Conservation (phyloP, 1,140 invertebrate genomes). For the Asbolus verrucosus region DNA sequence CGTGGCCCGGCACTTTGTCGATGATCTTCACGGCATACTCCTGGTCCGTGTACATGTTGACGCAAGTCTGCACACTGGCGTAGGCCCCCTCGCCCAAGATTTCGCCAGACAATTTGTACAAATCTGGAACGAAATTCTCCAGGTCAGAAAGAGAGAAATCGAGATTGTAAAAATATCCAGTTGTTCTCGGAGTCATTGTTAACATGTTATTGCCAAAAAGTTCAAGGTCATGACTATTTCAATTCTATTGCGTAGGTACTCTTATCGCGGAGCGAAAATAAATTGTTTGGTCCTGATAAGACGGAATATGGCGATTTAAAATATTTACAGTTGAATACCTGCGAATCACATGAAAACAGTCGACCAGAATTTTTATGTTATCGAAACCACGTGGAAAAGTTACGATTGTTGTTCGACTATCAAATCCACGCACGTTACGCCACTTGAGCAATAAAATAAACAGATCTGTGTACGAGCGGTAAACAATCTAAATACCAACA, state of each 20-base stretch:
- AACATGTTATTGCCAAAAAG: neutral
- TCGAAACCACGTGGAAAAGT: too few relatives aligned
- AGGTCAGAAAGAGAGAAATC: slow-evolving; percentile 7
- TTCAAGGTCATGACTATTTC: neutral
- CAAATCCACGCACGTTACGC: too few relatives aligned
- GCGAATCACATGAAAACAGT: too few relatives aligned
- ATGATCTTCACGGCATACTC: slow-evolving; percentile 99
- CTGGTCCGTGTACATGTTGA: slow-evolving; percentile 89
- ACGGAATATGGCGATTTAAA: neutral
- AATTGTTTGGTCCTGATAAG: neutral
- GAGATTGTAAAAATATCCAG: too few relatives aligned
- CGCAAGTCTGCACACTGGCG: slow-evolving; percentile 94
- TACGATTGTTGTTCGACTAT: too few relatives aligned
- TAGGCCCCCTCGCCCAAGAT: slow-evolving; percentile 96
- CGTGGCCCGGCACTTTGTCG: slow-evolving; percentile 93
- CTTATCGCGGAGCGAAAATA: slow-evolving; percentile 4
- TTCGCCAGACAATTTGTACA: slow-evolving; percentile 95
- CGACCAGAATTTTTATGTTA: too few relatives aligned
- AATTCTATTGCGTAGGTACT: too few relatives aligned
- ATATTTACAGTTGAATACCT: neutral
- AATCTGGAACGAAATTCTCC: slow-evolving; percentile 74
- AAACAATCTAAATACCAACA: neutral
- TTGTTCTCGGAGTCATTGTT: too few relatives aligned
- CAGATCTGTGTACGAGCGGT: neutral
- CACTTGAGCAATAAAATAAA: too few relatives aligned